Conservation (phyloP, 2,797 vertebrate genomes). For the Chelmon rostratus region DNA sequence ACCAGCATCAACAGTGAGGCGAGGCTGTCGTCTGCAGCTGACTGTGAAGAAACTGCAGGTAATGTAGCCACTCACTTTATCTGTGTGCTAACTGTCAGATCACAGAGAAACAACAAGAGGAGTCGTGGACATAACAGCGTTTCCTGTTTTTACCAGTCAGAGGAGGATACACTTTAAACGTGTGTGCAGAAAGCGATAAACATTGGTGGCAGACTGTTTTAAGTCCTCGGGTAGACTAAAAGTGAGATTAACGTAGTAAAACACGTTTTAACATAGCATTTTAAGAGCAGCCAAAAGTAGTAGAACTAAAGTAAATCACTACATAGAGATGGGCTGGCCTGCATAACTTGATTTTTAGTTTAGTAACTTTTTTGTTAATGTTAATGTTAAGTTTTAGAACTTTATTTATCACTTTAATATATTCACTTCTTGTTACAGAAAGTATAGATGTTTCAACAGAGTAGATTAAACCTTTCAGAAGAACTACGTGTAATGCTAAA, state of each 20-base stretch:
- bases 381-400: background rate
- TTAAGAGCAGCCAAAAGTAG: background rate
- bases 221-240: background rate
- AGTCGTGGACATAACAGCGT: background rate
- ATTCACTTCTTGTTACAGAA: background rate
- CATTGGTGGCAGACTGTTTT: background rate
- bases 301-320: background rate
- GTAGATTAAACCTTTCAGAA: background rate
- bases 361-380: too few species aligned
- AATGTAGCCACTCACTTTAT: conserved; percentile 16
- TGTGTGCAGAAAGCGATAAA: background rate
- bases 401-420: background rate
- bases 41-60: conserved; percentile 46
- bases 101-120: background rate
- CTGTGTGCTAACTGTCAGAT: background rate
- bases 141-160: background rate
- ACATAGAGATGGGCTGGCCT: background rate
- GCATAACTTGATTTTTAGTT: background rate
- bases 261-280: background rate
- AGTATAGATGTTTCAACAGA: background rate
- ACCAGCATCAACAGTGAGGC: conserved; percentile 72
- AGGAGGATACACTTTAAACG: background rate
- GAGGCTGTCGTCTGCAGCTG: conserved; percentile 43
- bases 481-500: background rate
- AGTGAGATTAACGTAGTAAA: background rate